A percentile compares a stretch with the other conserved stretches of the same genome.
These are phyloP conservation scores for Coelopa pilipes DNA, from an alignment of 2,888 invertebrate species.

Conservation along the genomic window DNA sequence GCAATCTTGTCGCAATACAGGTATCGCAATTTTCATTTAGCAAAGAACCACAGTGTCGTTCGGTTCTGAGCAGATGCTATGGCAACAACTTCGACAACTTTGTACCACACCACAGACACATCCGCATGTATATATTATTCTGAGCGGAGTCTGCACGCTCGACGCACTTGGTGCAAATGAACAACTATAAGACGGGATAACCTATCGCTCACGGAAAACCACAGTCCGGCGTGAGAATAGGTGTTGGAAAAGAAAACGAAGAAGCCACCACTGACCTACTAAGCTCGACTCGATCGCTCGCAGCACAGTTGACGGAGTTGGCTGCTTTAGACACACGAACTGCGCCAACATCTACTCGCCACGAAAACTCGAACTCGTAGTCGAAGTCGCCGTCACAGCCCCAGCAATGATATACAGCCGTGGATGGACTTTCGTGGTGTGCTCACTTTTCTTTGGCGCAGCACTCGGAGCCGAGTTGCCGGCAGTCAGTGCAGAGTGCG, in stretches of 20 bases:
- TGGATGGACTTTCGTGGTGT: conserved; percentile 35
- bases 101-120: too few relatives aligned
- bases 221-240: background rate
- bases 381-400: conserved; percentile 5
- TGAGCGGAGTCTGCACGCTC: background rate
- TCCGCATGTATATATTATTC: too few relatives aligned
- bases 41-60: too few relatives aligned
- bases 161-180: conserved; percentile 7
- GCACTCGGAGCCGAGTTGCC: background rate
- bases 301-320: conserved; percentile 12
- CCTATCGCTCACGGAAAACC: background rate
- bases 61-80: too few relatives aligned
- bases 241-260: conserved; percentile 34
- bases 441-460: conserved; percentile 37
- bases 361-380: background rate
- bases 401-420: conserved; percentile 17
- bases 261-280: conserved; percentile 51
- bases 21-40: too few relatives aligned
- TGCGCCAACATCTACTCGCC: background rate
- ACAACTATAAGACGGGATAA: background rate
- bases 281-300: conserved; percentile 15
- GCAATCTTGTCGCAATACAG: background rate
- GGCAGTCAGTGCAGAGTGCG: conserved; percentile 19
- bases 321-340: background rate
- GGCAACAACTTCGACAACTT: background rate